Evolutionary conservation across 2,113 vertebrate species (phyloP), one percentile per base, ranked within the genome.

Genomic region (Sylvia atricapilla): DNA sequence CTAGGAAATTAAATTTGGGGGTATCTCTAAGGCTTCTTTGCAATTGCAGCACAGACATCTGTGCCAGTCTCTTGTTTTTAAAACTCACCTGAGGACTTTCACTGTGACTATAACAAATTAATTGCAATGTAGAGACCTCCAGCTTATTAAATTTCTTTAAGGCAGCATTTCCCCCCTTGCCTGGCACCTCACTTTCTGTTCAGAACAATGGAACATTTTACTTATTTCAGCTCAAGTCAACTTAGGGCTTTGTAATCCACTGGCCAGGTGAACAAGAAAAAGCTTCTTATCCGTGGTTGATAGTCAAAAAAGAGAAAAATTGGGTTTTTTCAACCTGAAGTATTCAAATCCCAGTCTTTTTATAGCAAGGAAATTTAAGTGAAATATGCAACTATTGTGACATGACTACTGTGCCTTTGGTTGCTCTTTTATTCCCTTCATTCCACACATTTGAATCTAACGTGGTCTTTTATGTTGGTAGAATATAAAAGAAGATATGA

Each of bases 81-180:
- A 43, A 37, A 50, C 87, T 66, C 52, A 89, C 90, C 90, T 37
- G 89, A 87, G 96, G 90, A 76, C 50, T 82, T 94, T 94, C 96
- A 83, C 67, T 89, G 73, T 90, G 74, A 83, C 77, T 90, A 92
- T 92, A 93, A 90, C 63, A 94, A 91, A 95, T 95, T 95, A 96
- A 94, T 95, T 96, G 68, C 69, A 75, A 41, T 6, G 50, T 39
- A 85, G 64, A 90, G 30, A 84, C 85, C 67, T 82, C 47, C 64
- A 96, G 85, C 69, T 79, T 92, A 89, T 89, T 89, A 88, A 76
- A 93, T 94, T 93, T 77, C 74, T 89, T 93, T 52, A n/a, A 41
- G 84, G 31, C 27, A 15, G 52, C 39, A 52, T 55, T 44, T 31
- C 0, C 27, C 28, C 53, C 9, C 22, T 16, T 10, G 14, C 18